Evolutionary conservation across 2,797 vertebrate genomes (phyloP).

Genomic region (Anolis apletophallus): DNA sequence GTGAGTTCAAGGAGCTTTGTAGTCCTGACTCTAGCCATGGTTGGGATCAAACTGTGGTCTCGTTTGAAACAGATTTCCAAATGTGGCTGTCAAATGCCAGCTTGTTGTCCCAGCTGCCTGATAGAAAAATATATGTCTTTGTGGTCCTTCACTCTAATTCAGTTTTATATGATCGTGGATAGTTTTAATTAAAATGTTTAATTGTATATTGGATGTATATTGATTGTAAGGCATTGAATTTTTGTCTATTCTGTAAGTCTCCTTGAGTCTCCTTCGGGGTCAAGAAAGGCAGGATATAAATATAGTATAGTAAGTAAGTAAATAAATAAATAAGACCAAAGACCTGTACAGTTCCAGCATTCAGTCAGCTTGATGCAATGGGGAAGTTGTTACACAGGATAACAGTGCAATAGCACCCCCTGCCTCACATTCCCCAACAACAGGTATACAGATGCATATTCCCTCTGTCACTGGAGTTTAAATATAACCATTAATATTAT

Average conservation of each 20-base stretch:
- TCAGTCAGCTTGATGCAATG: neutral
- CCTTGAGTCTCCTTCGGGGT: no score
- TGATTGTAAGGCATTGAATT: no score
- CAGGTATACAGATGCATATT: neutral
- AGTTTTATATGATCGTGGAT: no score
- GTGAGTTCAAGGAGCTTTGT: neutral
- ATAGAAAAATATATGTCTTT: conserved; percentile 4
- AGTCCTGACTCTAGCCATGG: neutral
- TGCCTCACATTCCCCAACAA: neutral
- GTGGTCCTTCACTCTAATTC: neutral
- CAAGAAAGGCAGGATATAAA: no score
- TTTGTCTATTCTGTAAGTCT: no score
- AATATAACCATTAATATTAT: neutral
- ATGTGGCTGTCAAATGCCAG: neutral
- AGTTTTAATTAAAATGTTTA: no score
- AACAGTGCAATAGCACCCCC: neutral
- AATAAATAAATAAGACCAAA: neutral
- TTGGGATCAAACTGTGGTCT: neutral
- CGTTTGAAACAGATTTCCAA: neutral
- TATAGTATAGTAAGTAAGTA: no score
- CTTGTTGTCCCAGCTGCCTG: neutral
- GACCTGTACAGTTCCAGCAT: neutral
- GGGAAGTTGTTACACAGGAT: neutral
- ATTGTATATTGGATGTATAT: no score
- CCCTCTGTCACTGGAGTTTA: neutral